Evolutionary conservation across 2,113 vertebrate species (phyloP).

Genomic region (Pogonocichla stellata): DNA sequence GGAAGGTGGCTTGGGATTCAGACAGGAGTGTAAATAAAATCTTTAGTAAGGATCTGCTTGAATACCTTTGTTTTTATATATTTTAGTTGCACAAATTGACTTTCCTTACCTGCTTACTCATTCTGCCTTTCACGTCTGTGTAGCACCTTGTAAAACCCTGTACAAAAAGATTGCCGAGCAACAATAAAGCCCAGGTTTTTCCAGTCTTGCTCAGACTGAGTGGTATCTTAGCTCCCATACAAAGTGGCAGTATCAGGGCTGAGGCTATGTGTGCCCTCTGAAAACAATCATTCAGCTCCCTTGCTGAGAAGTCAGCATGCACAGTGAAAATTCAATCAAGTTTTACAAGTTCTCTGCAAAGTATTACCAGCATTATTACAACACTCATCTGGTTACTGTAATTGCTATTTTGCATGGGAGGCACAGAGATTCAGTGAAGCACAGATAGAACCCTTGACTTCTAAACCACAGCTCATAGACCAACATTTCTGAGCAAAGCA

Average conservation of each 20-base stretch:
- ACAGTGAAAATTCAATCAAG: neutral
- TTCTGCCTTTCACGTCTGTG: constrained; percentile 1
- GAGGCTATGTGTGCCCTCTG: neutral
- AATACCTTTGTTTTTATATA: neutral
- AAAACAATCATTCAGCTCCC: neutral
- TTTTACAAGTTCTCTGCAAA: constrained; percentile 17
- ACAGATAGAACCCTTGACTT: neutral
- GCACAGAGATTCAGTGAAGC: neutral
- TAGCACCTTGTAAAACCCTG: constrained; percentile 14
- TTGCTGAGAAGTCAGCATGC: neutral
- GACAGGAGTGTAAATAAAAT: neutral
- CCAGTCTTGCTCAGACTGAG: neutral
- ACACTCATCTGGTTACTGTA: neutral
- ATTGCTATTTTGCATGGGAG: neutral
- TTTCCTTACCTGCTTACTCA: constrained; percentile 50
- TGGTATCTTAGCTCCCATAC: neutral
- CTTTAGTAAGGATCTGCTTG: neutral
- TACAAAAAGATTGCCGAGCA: constrained; percentile 31
- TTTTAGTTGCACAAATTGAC: constrained; percentile 48
- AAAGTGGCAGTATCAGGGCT: neutral
- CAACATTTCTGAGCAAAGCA: neutral
- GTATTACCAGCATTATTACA: neutral
- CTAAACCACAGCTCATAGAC: neutral
- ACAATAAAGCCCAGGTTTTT: constrained; percentile 32
- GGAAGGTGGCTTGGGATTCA: neutral